These are phyloP conservation scores for Holothuria glaberrima DNA, from an alignment of 35 echinoderm and acorn worm genomes.

Conservation along the genomic window DNA sequence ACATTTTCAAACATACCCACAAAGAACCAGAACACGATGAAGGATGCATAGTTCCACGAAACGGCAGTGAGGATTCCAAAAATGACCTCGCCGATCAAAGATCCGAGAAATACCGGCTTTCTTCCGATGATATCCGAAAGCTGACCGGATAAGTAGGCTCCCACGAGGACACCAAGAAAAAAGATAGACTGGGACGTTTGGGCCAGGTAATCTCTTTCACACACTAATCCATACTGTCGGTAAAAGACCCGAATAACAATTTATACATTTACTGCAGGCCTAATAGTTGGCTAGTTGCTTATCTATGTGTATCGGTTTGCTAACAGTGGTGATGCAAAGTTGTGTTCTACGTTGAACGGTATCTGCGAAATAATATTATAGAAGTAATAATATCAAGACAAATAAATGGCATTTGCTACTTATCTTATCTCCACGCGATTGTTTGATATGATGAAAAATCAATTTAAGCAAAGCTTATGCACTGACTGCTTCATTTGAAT, in stretches of 20 bases:
- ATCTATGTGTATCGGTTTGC: no score
- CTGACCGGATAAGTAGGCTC: constrained; percentile 77
- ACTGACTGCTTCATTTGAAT: no score
- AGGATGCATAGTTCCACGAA: constrained; percentile 70
- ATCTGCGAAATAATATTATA: no score
- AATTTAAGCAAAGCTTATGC: no score
- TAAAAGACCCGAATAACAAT: neutral
- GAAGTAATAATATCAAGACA: no score
- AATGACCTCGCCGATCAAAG: constrained; percentile 58
- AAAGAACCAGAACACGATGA: constrained; percentile 81
- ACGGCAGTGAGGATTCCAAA: constrained; percentile 70
- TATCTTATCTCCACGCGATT: no score
- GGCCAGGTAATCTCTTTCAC: constrained; percentile 46
- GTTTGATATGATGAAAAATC: no score
- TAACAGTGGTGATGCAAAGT: no score
- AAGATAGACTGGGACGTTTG: constrained; percentile 77
- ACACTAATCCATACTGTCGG: constrained; percentile 80
- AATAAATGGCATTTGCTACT: no score
- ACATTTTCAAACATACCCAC: constrained; percentile 95
- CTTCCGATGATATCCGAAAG: constrained; percentile 88
- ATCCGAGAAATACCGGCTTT: constrained; percentile 63
- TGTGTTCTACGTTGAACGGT: no score
- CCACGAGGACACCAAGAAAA: constrained; percentile 80
- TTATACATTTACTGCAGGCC: no score
- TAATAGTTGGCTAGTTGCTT: no score